Conservation (phyloP, 2,888 invertebrate genomes). For the Periphyllus acericola region DNA sequence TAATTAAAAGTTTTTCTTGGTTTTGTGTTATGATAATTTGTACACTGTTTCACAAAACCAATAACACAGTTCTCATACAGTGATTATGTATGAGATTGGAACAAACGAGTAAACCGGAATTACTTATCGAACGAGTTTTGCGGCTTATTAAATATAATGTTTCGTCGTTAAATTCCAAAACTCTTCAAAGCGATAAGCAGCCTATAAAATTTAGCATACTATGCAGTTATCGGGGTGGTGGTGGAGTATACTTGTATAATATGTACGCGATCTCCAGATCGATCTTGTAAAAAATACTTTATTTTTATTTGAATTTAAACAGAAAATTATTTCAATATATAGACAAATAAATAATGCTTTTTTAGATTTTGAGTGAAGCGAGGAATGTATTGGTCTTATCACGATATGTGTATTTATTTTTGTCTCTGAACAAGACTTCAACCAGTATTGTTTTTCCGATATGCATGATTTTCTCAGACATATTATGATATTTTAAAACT, state of each 20-base stretch:
- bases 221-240: background rate
- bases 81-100: conserved; percentile 1
- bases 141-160: conserved; percentile 8
- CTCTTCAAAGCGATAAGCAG: background rate
- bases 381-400: too few relatives aligned
- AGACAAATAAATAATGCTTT: too few relatives aligned
- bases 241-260: background rate
- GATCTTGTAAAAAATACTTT: too few relatives aligned
- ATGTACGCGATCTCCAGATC: background rate
- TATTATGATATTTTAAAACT: too few relatives aligned
- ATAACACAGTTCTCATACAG: background rate
- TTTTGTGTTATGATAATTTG: conserved; percentile 28
- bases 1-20: conserved; percentile 53
- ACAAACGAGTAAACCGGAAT: background rate
- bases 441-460: too few relatives aligned
- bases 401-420: too few relatives aligned
- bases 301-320: too few relatives aligned
- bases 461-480: too few relatives aligned
- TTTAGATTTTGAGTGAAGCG: too few relatives aligned
- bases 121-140: background rate
- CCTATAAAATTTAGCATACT: background rate
- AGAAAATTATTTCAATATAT: too few relatives aligned
- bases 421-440: too few relatives aligned
- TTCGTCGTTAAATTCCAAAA: background rate
- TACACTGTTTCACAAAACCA: conserved; percentile 23